Evolutionary conservation across 1,140 invertebrate species (phyloP), one percentile per base, ranked within the genome.

Genomic region (Phortica variegata): DNA sequence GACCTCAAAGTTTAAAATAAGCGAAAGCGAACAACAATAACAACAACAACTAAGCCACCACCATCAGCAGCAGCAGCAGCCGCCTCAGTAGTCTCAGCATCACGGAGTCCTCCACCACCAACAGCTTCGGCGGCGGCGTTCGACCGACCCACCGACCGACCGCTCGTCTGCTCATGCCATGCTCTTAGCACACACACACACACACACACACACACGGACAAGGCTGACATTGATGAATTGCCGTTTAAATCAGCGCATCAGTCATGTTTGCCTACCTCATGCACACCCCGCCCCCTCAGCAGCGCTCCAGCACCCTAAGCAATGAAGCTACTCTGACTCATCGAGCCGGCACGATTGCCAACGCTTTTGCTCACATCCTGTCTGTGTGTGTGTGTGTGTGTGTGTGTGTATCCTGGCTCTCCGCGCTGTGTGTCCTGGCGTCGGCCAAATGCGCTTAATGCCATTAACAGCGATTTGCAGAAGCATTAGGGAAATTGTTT

Each of bases 221-320:
- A 2, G 5, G 20, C 48, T 61, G 68, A 71, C 68, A 71, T 63
- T 71, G 68, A 71, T 71, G 68, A 70, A 71, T 71, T 71, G 62
- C 62, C 62, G 68, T 68, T 71, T 71, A 71, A 71, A 71, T 71
- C 68, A 61, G 68, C 68, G 68, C 62, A 71, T 71, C 68, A 59
- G 47, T 71, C 68, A 71, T 71, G 68, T 71, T 71, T 68, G 47
- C 58, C 46, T 61, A 50, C 20, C 46, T 13, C 33, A 48, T 18
- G 55, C 65, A 39, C 49, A 54, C 56, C 39, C 19, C 32, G 37
- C 5, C 5, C 12, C 6, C 33, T 8, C 5, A 36, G 12, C 12
- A 16, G n/a, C 33, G 16, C 33, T 6, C 33, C 6, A 6, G 4
- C 33, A 5, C 16, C 33, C 12, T 13, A 13, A 5, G 6, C 33